Percentiles rank a stretch among this genome's conserved stretches.
These are phyloP conservation scores for Alosa alosa DNA, from an alignment of 2,113 vertebrate genomes.

Conservation along the genomic window DNA sequence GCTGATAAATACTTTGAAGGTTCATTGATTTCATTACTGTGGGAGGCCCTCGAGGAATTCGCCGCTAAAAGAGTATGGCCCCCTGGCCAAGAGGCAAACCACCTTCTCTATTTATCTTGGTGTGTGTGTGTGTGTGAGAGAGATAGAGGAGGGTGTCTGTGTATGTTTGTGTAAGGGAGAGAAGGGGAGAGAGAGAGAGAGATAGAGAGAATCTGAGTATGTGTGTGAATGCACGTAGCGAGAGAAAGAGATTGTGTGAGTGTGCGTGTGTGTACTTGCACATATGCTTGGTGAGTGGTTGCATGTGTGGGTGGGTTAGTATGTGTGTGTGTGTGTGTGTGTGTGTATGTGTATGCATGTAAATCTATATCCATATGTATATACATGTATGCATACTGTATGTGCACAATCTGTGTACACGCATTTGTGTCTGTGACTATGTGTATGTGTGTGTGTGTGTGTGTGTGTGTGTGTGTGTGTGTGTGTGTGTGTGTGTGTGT, in stretches of 20 bases:
- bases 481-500: too few relatives aligned
- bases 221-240: neutral
- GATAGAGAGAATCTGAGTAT: neutral
- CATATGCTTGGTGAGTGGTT: neutral
- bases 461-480: too few relatives aligned
- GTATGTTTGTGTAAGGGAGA: neutral
- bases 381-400: too few relatives aligned
- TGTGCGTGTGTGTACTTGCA: neutral
- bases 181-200: neutral
- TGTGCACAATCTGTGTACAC: too few relatives aligned
- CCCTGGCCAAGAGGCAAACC: conserved; percentile 15
- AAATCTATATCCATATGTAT: too few relatives aligned
- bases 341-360: neutral
- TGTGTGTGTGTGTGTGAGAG: neutral
- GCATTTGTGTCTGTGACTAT: too few relatives aligned
- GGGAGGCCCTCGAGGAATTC: neutral
- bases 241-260: neutral
- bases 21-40: conserved; percentile 18
- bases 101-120: neutral
- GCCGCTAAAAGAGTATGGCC: conserved; percentile 12
- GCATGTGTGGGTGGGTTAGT: too few relatives aligned
- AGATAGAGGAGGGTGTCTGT: neutral
- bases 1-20: conserved; percentile 19
- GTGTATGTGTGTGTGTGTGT: too few relatives aligned
- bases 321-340: neutral